phyloP scores from a whole-genome alignment of 2,113 vertebrate species.

The Martes martes region DNA sequence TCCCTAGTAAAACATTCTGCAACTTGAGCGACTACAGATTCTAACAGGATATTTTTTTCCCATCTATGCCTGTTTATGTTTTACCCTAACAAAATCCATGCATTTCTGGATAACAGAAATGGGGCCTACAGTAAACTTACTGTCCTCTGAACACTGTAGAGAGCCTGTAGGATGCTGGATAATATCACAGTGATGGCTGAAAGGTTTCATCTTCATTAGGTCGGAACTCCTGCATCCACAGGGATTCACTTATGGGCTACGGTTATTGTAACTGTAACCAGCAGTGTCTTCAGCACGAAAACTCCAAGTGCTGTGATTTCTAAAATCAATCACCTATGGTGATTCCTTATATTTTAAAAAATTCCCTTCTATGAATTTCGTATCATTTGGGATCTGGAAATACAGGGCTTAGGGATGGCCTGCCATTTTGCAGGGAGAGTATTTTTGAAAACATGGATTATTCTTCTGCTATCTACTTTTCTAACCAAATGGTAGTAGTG shows the following conservation, averaged over 20 bases:
- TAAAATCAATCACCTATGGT: neutral
- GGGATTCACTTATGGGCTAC: neutral
- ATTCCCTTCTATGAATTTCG: neutral
- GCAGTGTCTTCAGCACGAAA: neutral
- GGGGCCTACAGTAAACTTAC: neutral
- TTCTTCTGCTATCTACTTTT: neutral
- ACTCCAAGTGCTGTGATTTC: neutral
- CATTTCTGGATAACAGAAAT: neutral
- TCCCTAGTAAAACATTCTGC: neutral
- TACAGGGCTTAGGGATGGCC: neutral
- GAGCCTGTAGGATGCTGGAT: neutral
- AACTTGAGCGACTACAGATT: neutral
- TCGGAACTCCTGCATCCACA: neutral
- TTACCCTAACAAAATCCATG: neutral
- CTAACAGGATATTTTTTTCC: neutral
- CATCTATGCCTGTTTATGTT: neutral
- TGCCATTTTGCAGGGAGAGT: neutral
- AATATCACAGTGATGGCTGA: neutral
- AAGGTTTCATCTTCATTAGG: neutral
- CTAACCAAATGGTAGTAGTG: neutral
- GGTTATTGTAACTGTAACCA: neutral
- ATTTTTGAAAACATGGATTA: neutral
- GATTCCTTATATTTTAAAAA: neutral
- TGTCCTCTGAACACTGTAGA: neutral
- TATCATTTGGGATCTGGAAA: neutral